Conservation (phyloP, 2,888 invertebrate genomes). For the Pocota personata region DNA sequence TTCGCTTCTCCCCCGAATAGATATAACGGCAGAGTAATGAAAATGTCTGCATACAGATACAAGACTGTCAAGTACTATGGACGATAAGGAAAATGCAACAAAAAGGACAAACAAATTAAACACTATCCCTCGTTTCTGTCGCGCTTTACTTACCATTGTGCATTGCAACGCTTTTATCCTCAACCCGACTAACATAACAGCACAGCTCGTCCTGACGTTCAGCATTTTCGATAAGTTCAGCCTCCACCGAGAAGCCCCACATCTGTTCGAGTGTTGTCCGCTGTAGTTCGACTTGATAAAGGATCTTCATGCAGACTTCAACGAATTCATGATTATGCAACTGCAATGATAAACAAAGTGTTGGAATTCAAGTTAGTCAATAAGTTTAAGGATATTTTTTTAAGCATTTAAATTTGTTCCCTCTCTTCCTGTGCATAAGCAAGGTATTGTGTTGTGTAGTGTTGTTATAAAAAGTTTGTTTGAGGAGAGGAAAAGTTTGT, state of each 20-base stretch:
- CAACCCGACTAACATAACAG: constrained; percentile 98
- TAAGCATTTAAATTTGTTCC: constrained; percentile 30
- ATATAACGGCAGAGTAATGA: not conserved
- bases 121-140: not conserved
- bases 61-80: not conserved
- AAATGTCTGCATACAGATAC: not conserved
- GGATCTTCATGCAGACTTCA: constrained; percentile 97
- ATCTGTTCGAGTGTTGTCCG: constrained; percentile 95
- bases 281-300: constrained; percentile 97
- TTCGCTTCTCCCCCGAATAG: not conserved
- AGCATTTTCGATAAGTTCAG: constrained; percentile 97
- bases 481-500: constrained; percentile 39
- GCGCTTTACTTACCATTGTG: constrained; percentile 92
- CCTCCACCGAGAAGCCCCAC: constrained; percentile 99
- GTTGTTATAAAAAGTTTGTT: constrained; percentile 41
- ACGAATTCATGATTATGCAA: constrained; percentile 96
- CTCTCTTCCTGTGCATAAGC: not conserved
- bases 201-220: constrained; percentile 98
- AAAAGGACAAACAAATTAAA: constrained; percentile 52
- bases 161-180: constrained; percentile 97
- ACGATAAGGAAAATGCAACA: not conserved
- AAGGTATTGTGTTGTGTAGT: not conserved
- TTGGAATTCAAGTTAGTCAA: constrained; percentile 71
- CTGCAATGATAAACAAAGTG: constrained; percentile 83
- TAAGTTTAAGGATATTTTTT: constrained; percentile 44